Evolutionary conservation across 2,113 vertebrate species (phyloP), one percentile per base, ranked within the genome.

Genomic region (Zosterops borbonicus): DNA sequence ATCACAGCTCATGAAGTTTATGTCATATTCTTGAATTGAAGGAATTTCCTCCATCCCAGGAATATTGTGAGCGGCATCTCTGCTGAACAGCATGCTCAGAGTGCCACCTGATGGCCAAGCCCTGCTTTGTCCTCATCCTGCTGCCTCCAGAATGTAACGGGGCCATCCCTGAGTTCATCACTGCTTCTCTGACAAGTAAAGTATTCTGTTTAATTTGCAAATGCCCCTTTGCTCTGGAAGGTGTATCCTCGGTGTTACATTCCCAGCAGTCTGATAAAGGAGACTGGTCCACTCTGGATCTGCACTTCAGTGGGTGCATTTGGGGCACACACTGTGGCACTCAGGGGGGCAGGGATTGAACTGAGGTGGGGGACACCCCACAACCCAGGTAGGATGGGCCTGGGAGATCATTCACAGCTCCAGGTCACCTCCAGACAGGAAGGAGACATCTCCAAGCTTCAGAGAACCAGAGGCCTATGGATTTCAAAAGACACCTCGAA

Each of bases 61-160:
- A 90, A 22, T 28, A 28, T 3, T 67, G 33, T 52, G 78, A 69
- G 58, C 14, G 83, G 24, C 31, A 29, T 33, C 65, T 42, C 56
- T 2, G 47, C 73, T 56, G 50, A 94, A 91, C 73, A 87, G 74
- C 80, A 60, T 93, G 92, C 92, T 93, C 76, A 73, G 94, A 96
- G 93, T 96, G 96, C 95, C 96, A 96, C 86, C 96, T 96, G 49
- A 94, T 94, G 96, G 95, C 77, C 22, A 25, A 95, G 17, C n/a
- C 21, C 71, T 46, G 88, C 76, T 75, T 81, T 49, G 14, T 37
- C 50, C 68, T 81, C 60, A 62, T 28, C 27, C 63, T 49, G 55
- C 50, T 62, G 37, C 31, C 68, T 83, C 31, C 46, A 55, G 33
- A 62, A 50, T n/a, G 9, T 14, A 12, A 15, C 5, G 17, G 52